These are phyloP conservation scores for Zosterops japonicus DNA, from an alignment of 2,113 vertebrate genomes.

Conservation along the genomic window DNA sequence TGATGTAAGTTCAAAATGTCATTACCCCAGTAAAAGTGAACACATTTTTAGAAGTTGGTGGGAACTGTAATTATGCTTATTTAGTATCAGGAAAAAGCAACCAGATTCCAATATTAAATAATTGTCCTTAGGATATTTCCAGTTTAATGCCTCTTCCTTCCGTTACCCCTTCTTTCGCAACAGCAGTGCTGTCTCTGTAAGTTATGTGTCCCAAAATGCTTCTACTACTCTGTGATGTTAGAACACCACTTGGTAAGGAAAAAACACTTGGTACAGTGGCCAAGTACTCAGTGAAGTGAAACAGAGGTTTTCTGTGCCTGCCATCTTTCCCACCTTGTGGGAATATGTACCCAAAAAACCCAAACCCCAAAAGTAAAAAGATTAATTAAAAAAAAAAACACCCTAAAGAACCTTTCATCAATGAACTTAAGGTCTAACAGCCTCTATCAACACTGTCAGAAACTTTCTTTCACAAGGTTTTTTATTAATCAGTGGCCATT, in stretches of 20 bases:
- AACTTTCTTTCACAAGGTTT: slow-evolving; percentile 23
- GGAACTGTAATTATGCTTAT: not conserved
- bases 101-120: not conserved
- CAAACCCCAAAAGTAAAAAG: not conserved
- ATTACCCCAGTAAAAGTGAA: not conserved
- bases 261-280: not conserved
- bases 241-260: not conserved
- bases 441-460: slow-evolving; percentile 32
- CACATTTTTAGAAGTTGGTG: not conserved
- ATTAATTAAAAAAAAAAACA: not conserved
- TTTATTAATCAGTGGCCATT: slow-evolving; percentile 55
- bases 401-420: not conserved
- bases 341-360: not conserved
- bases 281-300: not conserved
- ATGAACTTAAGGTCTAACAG: not conserved
- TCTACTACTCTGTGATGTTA: not conserved
- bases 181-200: not conserved
- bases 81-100: not conserved
- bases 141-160: not conserved
- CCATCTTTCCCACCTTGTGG: not conserved
- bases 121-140: not conserved
- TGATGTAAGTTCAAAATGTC: not conserved
- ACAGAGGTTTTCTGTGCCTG: not conserved
- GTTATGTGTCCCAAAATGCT: not conserved
- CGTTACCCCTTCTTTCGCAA: not conserved